Conservation (phyloP, 1,140 invertebrate species). For the Coptotermes formosanus region DNA sequence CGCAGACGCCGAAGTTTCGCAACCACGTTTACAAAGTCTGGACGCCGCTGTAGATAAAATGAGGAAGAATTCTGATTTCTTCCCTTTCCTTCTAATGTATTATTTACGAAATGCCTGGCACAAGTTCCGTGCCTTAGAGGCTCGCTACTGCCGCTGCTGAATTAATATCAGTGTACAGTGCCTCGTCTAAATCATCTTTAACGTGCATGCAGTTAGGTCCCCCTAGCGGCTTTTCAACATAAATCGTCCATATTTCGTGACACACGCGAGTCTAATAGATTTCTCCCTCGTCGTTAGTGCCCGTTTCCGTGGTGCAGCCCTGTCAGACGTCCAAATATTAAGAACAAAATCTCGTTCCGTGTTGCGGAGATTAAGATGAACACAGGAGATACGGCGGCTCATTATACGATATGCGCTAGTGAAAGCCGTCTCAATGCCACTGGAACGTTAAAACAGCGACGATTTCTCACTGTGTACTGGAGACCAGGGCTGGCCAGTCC, state of each 20-base stretch:
- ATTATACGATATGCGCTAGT: too few species aligned
- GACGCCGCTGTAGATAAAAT: neutral
- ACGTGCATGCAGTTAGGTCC: neutral
- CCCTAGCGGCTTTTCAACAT: neutral
- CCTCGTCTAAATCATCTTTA: neutral
- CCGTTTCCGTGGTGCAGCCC: neutral
- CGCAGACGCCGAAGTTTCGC: too few species aligned
- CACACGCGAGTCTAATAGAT: conserved; percentile 2
- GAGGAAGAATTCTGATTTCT: neutral
- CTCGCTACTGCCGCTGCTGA: neutral
- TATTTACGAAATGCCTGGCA: neutral
- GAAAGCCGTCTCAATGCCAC: too few species aligned
- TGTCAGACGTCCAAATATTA: neutral
- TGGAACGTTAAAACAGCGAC: too few species aligned
- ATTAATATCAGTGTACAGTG: too few species aligned
- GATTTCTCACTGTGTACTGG: too few species aligned
- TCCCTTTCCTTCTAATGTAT: neutral
- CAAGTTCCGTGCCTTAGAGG: neutral
- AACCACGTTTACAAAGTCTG: neutral
- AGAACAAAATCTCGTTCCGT: neutral
- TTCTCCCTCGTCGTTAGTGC: neutral
- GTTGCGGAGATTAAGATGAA: too few species aligned
- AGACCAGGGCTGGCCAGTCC: too few species aligned
- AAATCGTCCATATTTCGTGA: neutral
- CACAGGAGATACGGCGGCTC: too few species aligned